These are phyloP conservation scores for Cetoscarus ocellatus DNA, from an alignment of 2,797 vertebrate species.

Conservation along the genomic window DNA sequence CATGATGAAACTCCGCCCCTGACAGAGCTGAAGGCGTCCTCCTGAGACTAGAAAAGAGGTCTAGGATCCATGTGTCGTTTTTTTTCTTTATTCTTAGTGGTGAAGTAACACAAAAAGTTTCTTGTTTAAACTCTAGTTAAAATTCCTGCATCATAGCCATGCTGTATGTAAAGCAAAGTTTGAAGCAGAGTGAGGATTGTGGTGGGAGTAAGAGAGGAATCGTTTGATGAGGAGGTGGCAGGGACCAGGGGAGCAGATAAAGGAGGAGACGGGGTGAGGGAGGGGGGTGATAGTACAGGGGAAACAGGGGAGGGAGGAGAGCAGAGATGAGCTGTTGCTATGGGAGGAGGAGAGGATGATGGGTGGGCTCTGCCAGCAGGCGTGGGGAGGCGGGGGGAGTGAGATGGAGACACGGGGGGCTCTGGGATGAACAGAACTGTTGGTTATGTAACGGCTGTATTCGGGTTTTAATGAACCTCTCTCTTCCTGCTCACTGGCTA, in stretches of 20 bases:
- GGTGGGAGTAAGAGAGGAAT: slow-evolving; percentile 57
- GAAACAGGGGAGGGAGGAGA: slow-evolving; percentile 61
- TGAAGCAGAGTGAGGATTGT: slow-evolving; percentile 57
- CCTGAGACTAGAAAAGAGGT: slow-evolving; percentile 41
- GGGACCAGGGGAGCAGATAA: slow-evolving; percentile 58
- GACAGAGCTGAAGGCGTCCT: slow-evolving; percentile 66
- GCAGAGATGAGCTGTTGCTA: slow-evolving; percentile 76
- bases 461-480: slow-evolving; percentile 84
- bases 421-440: slow-evolving; percentile 75
- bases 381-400: slow-evolving; percentile 68
- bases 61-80: slow-evolving; percentile 41
- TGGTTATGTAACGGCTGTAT: slow-evolving; percentile 82
- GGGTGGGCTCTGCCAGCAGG: slow-evolving; percentile 71
- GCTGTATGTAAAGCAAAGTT: slow-evolving; percentile 53
- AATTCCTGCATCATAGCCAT: slow-evolving; percentile 54
- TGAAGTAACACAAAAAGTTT: slow-evolving; percentile 49
- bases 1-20: slow-evolving; percentile 48
- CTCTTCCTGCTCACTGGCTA: slow-evolving; percentile 79
- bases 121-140: slow-evolving; percentile 52
- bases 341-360: slow-evolving; percentile 75
- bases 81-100: slow-evolving; percentile 25
- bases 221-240: slow-evolving; percentile 65
- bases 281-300: slow-evolving; percentile 55
- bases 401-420: slow-evolving; percentile 63
- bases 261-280: slow-evolving; percentile 21